Base-by-base conservation (phyloP, 2,888 invertebrate genomes). In the Drosophila melanocephala region DNA sequence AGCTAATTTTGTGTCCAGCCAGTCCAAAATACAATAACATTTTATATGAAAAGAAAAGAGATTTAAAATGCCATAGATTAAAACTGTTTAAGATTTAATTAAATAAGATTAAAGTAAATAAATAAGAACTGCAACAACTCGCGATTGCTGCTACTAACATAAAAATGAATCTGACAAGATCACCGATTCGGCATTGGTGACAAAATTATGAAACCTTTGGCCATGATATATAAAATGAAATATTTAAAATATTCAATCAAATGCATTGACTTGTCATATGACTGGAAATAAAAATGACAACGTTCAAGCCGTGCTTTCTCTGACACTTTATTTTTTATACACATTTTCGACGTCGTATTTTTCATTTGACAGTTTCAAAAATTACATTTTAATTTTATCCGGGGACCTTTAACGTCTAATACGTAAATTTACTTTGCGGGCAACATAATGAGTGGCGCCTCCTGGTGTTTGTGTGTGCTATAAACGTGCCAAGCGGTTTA, bases 401-500 rank as follows among this genome's bases (percentile, higher is more conserved):
- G 42, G 28, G 12, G 62, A 71, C 64, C 68, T 56, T 62, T 44
- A 52, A 30, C n/a, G 52, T 39, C 56, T 61, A 61, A 63, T 75
- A 56, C 73, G 70, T 66, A 81, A 80, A 75, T 75, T 52, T 59
- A 58, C 62, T 77, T 55, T 66, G 65, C 55, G 22, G 44, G 44
- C 35, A 59, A 32, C 28, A 64, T 74, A 80, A 77, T 83, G 73
- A 85, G 80, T 64, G 66, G 47, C 56, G 69, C 59, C 62, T 67
- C 35, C 37, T 67, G 44, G 7, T 55, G 10, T 16, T 35, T 22
- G 16, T 37, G 19, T 28, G 47, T 39, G 32, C 33, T 19, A 47
- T 56, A 69, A 84, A 89, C 68, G 84, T 77, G 77, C 58, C 73
- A 73, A 71, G 63, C 74, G 53, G 69, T 83, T 83, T 75, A 61